Base-by-base conservation (phyloP, 2,797 vertebrate genomes). In the Dendrocincla fuliginosa region DNA sequence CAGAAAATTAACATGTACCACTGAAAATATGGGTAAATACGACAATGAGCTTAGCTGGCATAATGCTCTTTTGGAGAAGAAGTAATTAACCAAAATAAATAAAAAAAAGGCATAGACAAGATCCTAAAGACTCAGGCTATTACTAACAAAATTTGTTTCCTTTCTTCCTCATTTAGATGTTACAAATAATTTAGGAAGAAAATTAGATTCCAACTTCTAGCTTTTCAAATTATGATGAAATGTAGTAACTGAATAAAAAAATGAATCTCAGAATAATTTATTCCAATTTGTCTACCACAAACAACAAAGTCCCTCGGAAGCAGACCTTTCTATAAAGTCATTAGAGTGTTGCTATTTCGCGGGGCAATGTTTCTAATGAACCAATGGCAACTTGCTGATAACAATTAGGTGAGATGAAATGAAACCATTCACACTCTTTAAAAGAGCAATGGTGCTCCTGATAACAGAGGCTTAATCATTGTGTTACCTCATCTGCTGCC, bases 321-420 rank as follows among this genome's bases (percentile, higher is more conserved):
- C 33, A 92, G 61, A 55, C 35, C 74, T 95, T 96, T 86, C 3
- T 71, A 35, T 19, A 79, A 92, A 93, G 33, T 69, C 81, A 89
- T 91, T 84, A 94, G 63, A 57, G 52, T 79, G 52, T 33, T 93
- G n/a, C 44, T 90, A 44, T 96, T 90, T 93, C 5, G 0, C 77
- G 25, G 68, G 76, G 41, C 46, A 87, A 93, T 63, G n/a, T 74
- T 90, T 93, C 73, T 84, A 94, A 92, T 82, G 81, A 91, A 79
- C 80, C 90, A 94, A 67, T 89, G 76, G 84, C 67, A 78, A 33
- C 60, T 89, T 13, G 6, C 70, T 94, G 93, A 82, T 85, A 93
- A 92, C 88, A 93, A 95, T 80, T 91, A 90, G 84, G 93, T 84
- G 71, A 92, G 53, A 94, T 84, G 17, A 93, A 95, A 94, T 65